Evolutionary conservation across 1,140 invertebrate species (phyloP).

Genomic region (Rhyacophila brunnea): DNA sequence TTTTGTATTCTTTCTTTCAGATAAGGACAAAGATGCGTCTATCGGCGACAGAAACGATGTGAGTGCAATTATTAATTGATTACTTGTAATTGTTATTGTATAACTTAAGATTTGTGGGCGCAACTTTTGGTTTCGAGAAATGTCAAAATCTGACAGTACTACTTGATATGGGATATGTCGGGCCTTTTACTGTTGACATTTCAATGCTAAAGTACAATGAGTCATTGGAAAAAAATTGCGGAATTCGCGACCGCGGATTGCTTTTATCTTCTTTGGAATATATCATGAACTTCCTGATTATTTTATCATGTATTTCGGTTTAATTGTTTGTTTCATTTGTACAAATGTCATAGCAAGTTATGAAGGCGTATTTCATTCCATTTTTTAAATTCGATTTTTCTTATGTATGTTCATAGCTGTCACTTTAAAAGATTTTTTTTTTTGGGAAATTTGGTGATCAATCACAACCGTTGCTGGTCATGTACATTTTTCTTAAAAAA

Average conservation of each 20-base stretch:
- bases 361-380: no score
- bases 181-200: no score
- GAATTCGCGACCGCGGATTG: no score
- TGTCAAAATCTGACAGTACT: neutral
- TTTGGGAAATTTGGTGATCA: no score
- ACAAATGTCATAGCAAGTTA: neutral
- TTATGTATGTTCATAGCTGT: no score
- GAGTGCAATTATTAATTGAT: conserved; percentile 12
- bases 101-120: neutral
- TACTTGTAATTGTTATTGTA: neutral
- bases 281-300: no score
- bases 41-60: conserved; percentile 32
- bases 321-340: conserved; percentile 28
- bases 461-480: no score
- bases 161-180: neutral
- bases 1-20: conserved; percentile 24
- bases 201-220: no score
- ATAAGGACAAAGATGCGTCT: conserved; percentile 30
- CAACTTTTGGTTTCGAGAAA: neutral
- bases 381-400: no score
- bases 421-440: no score
- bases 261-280: conserved; percentile 3
- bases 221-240: no score
- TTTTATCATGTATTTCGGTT: neutral
- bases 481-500: no score